A percentile compares a stretch with the other conserved stretches of the same genome.
Conservation (phyloP, 2,888 invertebrate genomes). For the Drosophila nr. perissopoda region DNA sequence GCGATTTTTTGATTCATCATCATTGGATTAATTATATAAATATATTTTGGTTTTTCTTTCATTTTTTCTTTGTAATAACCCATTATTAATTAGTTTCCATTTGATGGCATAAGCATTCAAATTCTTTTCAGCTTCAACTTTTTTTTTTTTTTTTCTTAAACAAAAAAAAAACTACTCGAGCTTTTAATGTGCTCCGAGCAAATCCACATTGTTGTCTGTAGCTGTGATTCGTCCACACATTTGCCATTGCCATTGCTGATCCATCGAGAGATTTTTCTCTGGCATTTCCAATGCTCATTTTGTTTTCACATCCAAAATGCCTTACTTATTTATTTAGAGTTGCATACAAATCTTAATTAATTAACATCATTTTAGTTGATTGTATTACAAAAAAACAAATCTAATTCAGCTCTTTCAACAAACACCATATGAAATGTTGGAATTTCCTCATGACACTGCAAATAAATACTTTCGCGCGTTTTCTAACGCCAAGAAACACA, state of each 20-base stretch:
- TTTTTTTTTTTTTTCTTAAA: neutral
- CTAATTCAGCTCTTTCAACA: slow-evolving; percentile 84
- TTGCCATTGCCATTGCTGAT: slow-evolving; percentile 6
- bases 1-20: slow-evolving; percentile 65
- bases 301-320: neutral
- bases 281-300: neutral
- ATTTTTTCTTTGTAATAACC: neutral
- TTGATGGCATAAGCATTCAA: slow-evolving; percentile 1
- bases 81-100: neutral
- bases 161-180: neutral
- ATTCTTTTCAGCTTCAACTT: neutral
- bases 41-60: neutral
- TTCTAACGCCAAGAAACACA: slow-evolving; percentile 54
- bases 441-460: slow-evolving; percentile 79
- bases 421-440: slow-evolving; percentile 82
- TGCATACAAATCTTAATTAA: neutral
- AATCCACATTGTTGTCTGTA: neutral
- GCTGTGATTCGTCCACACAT: neutral
- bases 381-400: slow-evolving; percentile 60
- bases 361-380: slow-evolving; percentile 32
- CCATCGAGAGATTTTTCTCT: neutral
- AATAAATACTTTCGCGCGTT: slow-evolving; percentile 57
- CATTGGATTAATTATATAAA: neutral
- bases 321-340: neutral
- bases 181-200: neutral